These are phyloP conservation scores for Amiota minor DNA, from an alignment of 2,888 invertebrate genomes.

Conservation along the genomic window DNA sequence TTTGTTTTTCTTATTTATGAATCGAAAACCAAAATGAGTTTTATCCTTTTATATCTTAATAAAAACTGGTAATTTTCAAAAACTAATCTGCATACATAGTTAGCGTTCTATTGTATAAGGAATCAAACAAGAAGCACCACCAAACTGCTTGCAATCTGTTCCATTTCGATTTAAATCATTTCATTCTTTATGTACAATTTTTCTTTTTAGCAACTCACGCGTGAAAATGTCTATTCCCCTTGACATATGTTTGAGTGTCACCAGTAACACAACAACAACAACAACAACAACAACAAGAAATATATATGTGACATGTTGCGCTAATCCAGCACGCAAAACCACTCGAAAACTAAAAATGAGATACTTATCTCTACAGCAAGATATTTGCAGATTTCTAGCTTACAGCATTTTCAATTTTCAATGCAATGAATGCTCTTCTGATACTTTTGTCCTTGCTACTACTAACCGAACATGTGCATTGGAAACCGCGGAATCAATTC, in stretches of 20 bases:
- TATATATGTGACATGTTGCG: slow-evolving; percentile 38
- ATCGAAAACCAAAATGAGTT: too few species aligned
- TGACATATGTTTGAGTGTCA: slow-evolving; percentile 25
- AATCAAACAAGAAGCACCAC: not conserved
- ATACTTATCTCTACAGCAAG: slow-evolving; percentile 46
- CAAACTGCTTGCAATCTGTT: not conserved
- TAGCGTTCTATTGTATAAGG: too few species aligned
- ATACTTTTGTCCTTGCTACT: too few species aligned
- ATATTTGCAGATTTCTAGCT: not conserved
- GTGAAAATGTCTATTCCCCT: slow-evolving; percentile 16
- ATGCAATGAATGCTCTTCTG: too few species aligned
- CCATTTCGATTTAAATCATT: not conserved
- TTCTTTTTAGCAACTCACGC: slow-evolving; percentile 13
- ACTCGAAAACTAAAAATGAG: slow-evolving; percentile 39
- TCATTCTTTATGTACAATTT: not conserved
- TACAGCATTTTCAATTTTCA: too few species aligned
- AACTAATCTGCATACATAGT: too few species aligned
- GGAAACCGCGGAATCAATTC: too few species aligned
- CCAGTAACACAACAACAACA: slow-evolving; percentile 15
- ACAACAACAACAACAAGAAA: slow-evolving; percentile 35
- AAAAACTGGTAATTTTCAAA: too few species aligned
- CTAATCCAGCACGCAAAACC: slow-evolving; percentile 14
- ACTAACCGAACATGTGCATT: too few species aligned
- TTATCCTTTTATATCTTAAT: too few species aligned
- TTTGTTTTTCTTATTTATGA: too few species aligned